Evolutionary conservation across 1,140 invertebrate species (phyloP), one percentile per base, ranked within the genome.

Genomic region (Dryas iulia): DNA sequence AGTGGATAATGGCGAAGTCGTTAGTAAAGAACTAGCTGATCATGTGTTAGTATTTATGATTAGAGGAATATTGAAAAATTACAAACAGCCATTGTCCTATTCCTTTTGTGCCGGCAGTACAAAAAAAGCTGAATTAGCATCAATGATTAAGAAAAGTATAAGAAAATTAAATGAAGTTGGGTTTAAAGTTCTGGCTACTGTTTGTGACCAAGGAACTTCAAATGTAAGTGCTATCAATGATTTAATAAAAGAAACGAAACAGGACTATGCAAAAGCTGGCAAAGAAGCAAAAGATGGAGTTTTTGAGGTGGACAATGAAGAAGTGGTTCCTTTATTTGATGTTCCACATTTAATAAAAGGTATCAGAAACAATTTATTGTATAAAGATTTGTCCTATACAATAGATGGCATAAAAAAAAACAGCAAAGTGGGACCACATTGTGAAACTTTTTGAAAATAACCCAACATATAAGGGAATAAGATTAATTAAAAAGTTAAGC

Each of bases 41-140:
- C 78, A 83, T 72, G 83, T 75, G 0, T 53, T 84, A 28, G 77
- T 85, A 18, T 81, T 84, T 39, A 84, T 85, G 78, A 26, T 85
- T 0, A 68, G 71, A 73, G 82, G 83, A 2, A 25, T 86, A 6
- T 12, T 66, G 7, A 76, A 67, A 67, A 72, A 78, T 21, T 79
- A 69, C 24, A 87, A 84, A 64, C 82, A 84, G 56, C 81, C 86
- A 12, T 24, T 89, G 0, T 66, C 67, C 4, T 86, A 74, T 59
- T 56, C 66, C 11, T 79, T 77, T 66, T 72, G 64, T 59, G 21
- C 61, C 8, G 60, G 72, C 1, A 69, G 28, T 12, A 74, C 70
- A 69, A 61, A 39, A 26, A 25, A 59, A 12, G 23, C 31, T 12
- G 24, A 69, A 21, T 7, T 73, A 2, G 60, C 30, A 31, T 26